Conservation (phyloP, 2,888 invertebrate genomes). For the Coremacera marginata region DNA sequence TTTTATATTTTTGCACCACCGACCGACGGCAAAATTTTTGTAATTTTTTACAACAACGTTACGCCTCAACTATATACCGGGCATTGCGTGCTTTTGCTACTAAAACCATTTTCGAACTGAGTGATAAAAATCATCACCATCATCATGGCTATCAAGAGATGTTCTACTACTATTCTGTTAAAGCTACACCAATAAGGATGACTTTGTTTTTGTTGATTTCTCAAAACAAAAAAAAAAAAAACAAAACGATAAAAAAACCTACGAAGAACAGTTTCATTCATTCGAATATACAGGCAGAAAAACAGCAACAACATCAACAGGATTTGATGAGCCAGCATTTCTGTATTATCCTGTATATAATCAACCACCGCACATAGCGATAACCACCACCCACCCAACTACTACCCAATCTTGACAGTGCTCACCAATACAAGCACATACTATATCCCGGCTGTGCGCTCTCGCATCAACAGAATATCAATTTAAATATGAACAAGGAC, state of each 20-base stretch:
- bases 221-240: background rate
- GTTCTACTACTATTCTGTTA: constrained; percentile 22
- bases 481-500: constrained; percentile 28
- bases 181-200: constrained; percentile 36
- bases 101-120: constrained; percentile 60
- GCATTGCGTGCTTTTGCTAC: constrained; percentile 54
- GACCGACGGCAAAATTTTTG: constrained; percentile 3
- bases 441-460: background rate
- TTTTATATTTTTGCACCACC: background rate
- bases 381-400: constrained; percentile 44
- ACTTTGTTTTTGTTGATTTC: constrained; percentile 34
- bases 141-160: constrained; percentile 27
- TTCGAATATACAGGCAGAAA: constrained; percentile 25
- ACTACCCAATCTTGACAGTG: constrained; percentile 37
- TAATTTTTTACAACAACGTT: constrained; percentile 14
- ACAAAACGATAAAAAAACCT: no score
- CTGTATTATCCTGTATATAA: constrained; percentile 51
- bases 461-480: constrained; percentile 13
- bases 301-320: constrained; percentile 48
- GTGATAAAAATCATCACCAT: constrained; percentile 37
- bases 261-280: constrained; percentile 30
- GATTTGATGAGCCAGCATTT: constrained; percentile 42
- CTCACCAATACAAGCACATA: constrained; percentile 32
- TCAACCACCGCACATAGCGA: constrained; percentile 41
- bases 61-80: constrained; percentile 32